These are phyloP conservation scores for Ascaphus truei DNA, from an alignment of 2,113 vertebrate species.

Conservation along the genomic window DNA sequence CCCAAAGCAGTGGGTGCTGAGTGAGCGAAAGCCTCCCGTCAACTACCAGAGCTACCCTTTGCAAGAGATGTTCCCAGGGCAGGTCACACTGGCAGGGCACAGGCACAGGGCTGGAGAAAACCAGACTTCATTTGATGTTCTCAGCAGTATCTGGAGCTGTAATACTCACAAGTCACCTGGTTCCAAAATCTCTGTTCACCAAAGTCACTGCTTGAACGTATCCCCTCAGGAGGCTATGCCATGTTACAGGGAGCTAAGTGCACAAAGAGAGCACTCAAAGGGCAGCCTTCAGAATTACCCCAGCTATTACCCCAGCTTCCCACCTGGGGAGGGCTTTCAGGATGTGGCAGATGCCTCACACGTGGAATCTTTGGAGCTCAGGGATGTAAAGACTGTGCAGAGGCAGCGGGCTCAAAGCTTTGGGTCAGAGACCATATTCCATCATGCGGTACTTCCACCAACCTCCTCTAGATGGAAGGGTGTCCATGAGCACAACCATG, in stretches of 20 bases:
- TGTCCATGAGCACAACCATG: neutral
- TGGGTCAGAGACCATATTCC: neutral
- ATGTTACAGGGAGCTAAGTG: neutral
- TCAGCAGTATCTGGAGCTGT: conserved; percentile 50
- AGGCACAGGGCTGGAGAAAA: neutral
- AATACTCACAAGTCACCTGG: neutral
- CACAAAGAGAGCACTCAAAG: neutral
- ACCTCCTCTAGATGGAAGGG: neutral
- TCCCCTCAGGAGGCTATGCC: neutral
- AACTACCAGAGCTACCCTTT: neutral
- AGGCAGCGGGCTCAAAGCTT: accelerated
- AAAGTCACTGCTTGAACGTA: neutral
- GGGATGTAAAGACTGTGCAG: neutral
- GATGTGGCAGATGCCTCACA: conserved; percentile 28
- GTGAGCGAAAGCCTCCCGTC: neutral
- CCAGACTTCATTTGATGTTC: conserved; percentile 51
- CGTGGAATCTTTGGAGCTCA: neutral
- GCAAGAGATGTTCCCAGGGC: neutral
- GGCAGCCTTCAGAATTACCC: neutral
- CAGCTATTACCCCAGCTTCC: neutral
- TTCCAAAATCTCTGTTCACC: neutral
- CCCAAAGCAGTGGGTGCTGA: neutral
- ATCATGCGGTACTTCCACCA: too few species aligned
- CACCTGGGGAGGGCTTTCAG: neutral
- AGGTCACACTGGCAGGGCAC: neutral